phyloP scores from a whole-genome alignment of 2,113 vertebrate genomes.

The Sciurus niger region DNA sequence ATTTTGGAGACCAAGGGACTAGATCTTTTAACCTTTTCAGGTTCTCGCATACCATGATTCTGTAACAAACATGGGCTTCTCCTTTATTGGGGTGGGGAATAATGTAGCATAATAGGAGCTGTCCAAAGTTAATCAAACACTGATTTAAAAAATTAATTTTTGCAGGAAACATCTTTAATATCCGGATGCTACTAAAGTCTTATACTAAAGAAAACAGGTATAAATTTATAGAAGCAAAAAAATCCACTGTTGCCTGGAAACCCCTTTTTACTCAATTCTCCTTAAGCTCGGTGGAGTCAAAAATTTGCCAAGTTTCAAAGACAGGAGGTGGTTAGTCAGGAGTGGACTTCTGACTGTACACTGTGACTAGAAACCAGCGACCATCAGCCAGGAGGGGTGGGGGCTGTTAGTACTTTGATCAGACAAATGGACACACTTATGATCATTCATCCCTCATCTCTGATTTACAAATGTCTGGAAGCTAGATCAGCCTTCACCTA shows the following conservation, averaged over 20 bases:
- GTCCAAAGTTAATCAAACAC: not conserved
- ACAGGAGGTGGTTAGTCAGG: not conserved
- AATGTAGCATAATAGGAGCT: not conserved
- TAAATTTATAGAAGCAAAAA: not conserved
- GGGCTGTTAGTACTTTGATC: not conserved
- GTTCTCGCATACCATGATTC: not conserved
- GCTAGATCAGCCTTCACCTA: not conserved
- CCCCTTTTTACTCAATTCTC: not conserved
- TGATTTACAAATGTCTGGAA: not conserved
- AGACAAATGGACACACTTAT: not conserved
- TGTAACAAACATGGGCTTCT: not conserved
- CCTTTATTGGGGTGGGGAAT: not conserved
- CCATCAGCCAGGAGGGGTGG: not conserved
- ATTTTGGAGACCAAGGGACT: not conserved
- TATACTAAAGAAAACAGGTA: constrained; percentile 52
- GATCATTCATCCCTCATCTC: not conserved
- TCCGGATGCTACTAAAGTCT: not conserved
- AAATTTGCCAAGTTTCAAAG: not conserved
- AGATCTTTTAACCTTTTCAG: not conserved
- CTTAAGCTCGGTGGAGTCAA: not conserved
- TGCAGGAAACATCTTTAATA: constrained; percentile 39
- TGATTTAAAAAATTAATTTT: constrained; percentile 17
- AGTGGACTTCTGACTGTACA: not conserved
- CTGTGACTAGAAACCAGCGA: not conserved
- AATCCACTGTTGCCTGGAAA: not conserved